phyloP scores from a whole-genome alignment of 2,888 invertebrate genomes.

The Meghimatium bilineatum region DNA sequence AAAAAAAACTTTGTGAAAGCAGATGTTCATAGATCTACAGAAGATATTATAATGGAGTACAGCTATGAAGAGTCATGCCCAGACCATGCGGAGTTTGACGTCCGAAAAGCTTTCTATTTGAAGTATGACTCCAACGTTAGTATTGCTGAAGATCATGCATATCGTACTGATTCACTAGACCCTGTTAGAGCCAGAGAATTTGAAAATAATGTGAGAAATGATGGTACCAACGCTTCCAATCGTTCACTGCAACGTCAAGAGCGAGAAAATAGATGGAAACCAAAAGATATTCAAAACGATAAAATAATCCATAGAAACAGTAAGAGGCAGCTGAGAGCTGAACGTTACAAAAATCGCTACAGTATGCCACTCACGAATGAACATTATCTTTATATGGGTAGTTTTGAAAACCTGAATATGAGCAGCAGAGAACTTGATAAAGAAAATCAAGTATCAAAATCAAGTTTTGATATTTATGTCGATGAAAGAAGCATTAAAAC shows the following conservation, averaged over 20 bases:
- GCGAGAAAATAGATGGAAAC: background rate
- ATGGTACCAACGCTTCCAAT: background rate
- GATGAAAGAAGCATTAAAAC: background rate
- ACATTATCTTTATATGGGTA: constrained; percentile 44
- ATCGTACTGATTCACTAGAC: background rate
- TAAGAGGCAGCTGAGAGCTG: background rate
- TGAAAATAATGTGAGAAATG: background rate
- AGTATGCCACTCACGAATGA: constrained; percentile 37
- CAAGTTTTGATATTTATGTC: background rate
- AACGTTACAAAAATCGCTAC: constrained; percentile 20
- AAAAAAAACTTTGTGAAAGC: constrained; percentile 21
- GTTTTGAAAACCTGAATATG: constrained; percentile 36
- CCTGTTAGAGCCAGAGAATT: background rate
- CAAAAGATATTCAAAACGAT: background rate
- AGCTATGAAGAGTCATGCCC: background rate
- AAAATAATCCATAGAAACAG: background rate
- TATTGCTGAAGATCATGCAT: background rate
- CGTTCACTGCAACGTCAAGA: background rate
- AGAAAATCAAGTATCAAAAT: background rate
- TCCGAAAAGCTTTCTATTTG: constrained; percentile 35
- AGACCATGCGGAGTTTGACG: constrained; percentile 18
- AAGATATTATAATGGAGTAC: constrained; percentile 14
- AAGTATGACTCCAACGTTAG: constrained; percentile 37
- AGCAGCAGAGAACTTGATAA: background rate
- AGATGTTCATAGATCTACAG: constrained; percentile 28